Evolutionary conservation across 2,113 vertebrate genomes (phyloP), one percentile per base, ranked within the genome.

Genomic region (Puffinus mauretanicus): DNA sequence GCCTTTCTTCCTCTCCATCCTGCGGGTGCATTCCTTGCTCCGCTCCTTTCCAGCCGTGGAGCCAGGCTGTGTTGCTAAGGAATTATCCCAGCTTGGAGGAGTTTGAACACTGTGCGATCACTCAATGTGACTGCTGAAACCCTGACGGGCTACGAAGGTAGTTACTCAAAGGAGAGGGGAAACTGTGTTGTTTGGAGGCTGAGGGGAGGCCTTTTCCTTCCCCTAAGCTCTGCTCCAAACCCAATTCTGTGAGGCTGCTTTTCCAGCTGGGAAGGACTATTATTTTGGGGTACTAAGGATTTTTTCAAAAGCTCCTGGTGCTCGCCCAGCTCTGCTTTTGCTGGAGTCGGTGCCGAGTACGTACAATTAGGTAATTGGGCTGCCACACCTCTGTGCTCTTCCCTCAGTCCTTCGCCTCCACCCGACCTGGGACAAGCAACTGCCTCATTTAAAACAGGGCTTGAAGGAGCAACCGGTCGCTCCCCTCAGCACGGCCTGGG

Each of bases 71-170:
- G 93, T 92, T 96, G 92, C 95, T 95, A 91, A 94, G 93, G 94
- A 92, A 96, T 89, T 94, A 93, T 79, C 80, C 91, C 57, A 67
- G 83, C 86, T 89, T 82, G 91, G 92, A 73, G 77, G 91, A 75
- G 69, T 75, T 32, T 51, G 89, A 94, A 88, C 80, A 81, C 52
- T 94, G 60, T 88, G 82, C 64, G 62, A 86, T 92, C 16, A 0
- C 90, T 93, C 90, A 64, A 6, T 66, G 88, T 83, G 96, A 93
- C 87, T 86, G 82, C 40, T 92, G 94, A 93, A 95, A 96, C 77
- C 67, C 64, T 82, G 88, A 92, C 46, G 46, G 94, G 47, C 90
- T 83, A 89, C 1, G 2, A 51, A 38, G 65, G 62, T 38, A 76
- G 71, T 69, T 88, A 70, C 55, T 94, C 76, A 86, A 92, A 94